Percentiles rank a stretch among this genome's conserved stretches.
These are phyloP conservation scores for Fabriciana adippe DNA, from an alignment of 2,888 invertebrate genomes.

Conservation along the genomic window DNA sequence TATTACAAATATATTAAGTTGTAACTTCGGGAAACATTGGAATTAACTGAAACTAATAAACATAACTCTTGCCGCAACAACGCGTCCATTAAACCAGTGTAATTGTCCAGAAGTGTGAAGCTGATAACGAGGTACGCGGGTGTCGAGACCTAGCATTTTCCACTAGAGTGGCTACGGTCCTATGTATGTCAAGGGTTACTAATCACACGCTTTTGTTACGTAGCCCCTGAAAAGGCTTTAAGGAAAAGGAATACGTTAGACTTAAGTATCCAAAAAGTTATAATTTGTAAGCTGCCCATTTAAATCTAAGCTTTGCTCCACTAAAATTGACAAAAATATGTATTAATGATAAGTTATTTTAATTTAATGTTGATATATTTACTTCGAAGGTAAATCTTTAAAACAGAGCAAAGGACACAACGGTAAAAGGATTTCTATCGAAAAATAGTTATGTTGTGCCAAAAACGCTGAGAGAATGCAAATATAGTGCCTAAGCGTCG, in stretches of 20 bases:
- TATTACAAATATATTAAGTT: too few relatives aligned
- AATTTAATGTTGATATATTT: slow-evolving; percentile 4
- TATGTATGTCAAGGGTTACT: slow-evolving; percentile 79
- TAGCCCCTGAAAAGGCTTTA: slow-evolving; percentile 57
- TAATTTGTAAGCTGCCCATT: not conserved
- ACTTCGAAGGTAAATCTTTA: slow-evolving; percentile 3
- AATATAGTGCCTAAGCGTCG: slow-evolving; percentile 12
- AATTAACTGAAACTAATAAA: not conserved
- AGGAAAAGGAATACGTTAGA: slow-evolving; percentile 10
- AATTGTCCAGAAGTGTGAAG: slow-evolving; percentile 49
- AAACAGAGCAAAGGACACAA: slow-evolving; percentile 15
- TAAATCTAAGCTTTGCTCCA: too few relatives aligned
- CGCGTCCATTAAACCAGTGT: slow-evolving; percentile 37
- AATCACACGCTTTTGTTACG: slow-evolving; percentile 73
- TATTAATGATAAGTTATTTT: not conserved
- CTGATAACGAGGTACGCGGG: slow-evolving; percentile 53
- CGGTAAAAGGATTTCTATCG: slow-evolving; percentile 3
- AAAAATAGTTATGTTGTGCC: slow-evolving; percentile 11
- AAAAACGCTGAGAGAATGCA: slow-evolving; percentile 28
- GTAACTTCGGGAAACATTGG: too few relatives aligned
- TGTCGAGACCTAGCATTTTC: slow-evolving; percentile 74
- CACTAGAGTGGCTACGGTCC: slow-evolving; percentile 71
- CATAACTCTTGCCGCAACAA: slow-evolving; percentile 7
- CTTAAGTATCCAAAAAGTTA: slow-evolving; percentile 21
- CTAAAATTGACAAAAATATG: not conserved